Evolutionary conservation across 2,797 vertebrate genomes (phyloP).

Genomic region (Myripristis jacobus): DNA sequence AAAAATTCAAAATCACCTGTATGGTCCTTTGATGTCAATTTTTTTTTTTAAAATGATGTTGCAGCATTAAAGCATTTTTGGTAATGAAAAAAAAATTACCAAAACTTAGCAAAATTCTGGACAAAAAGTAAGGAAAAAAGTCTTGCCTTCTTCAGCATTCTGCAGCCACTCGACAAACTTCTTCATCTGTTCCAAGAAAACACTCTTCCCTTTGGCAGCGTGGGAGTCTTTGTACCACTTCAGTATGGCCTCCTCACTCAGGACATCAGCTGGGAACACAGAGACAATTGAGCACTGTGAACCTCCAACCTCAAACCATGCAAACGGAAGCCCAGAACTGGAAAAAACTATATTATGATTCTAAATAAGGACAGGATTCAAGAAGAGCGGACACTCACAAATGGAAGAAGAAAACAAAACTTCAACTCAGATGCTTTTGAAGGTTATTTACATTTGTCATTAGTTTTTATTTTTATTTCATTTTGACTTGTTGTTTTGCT

Average conservation of each 20-base stretch:
- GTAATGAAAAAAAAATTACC: background rate
- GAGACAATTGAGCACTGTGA: background rate
- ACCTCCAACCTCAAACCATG: no score
- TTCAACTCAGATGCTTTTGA: no score
- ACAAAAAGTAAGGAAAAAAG: background rate
- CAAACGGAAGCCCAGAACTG: background rate
- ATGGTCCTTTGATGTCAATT: no score
- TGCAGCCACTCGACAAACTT: conserved; percentile 95
- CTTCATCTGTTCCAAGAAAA: conserved; percentile 95
- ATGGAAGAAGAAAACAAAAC: no score
- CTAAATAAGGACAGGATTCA: no score
- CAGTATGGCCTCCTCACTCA: conserved; percentile 92
- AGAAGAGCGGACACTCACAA: no score
- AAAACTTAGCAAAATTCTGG: background rate
- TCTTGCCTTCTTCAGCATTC: conserved; percentile 92
- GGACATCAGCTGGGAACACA: conserved; percentile 86
- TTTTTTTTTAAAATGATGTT: background rate
- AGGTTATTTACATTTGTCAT: no score
- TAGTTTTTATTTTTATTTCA: no score
- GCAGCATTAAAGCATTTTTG: background rate
- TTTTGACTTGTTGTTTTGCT: no score
- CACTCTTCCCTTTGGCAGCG: conserved; percentile 91
- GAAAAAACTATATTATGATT: background rate
- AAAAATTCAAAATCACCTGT: no score
- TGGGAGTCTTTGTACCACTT: conserved; percentile 94